Conservation (phyloP, 2,113 vertebrate species). For the Vidua macroura region DNA sequence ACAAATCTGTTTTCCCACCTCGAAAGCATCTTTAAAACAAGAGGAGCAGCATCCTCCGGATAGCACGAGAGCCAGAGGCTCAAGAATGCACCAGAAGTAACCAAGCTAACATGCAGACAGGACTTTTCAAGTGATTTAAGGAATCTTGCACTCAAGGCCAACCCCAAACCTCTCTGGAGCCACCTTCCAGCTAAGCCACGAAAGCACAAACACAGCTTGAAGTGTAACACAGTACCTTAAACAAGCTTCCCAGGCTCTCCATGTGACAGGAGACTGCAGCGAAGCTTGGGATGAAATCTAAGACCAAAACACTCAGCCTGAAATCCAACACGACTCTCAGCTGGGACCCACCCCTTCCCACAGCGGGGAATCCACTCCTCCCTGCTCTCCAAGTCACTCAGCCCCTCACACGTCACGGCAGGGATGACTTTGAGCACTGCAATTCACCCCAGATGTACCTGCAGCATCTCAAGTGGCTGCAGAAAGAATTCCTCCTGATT, state of each 20-base stretch:
- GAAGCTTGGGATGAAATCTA: neutral
- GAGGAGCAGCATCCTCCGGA: neutral
- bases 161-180: neutral
- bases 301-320: neutral
- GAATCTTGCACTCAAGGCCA: neutral
- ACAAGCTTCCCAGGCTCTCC: neutral
- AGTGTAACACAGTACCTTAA: neutral
- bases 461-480: neutral
- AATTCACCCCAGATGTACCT: neutral
- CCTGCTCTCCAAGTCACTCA: neutral
- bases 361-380: neutral
- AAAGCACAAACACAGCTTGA: neutral
- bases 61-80: neutral
- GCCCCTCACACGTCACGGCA: fast-evolving
- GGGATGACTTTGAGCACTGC: neutral
- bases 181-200: neutral
- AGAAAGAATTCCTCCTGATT: neutral
- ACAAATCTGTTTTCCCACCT: neutral
- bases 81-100: neutral
- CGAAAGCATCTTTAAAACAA: neutral
- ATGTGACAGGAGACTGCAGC: neutral
- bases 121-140: neutral
- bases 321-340: neutral
- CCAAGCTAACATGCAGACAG: neutral
- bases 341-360: neutral